Evolutionary conservation across 2,113 vertebrate species (phyloP).

Genomic region (Bubalus kerabau): DNA sequence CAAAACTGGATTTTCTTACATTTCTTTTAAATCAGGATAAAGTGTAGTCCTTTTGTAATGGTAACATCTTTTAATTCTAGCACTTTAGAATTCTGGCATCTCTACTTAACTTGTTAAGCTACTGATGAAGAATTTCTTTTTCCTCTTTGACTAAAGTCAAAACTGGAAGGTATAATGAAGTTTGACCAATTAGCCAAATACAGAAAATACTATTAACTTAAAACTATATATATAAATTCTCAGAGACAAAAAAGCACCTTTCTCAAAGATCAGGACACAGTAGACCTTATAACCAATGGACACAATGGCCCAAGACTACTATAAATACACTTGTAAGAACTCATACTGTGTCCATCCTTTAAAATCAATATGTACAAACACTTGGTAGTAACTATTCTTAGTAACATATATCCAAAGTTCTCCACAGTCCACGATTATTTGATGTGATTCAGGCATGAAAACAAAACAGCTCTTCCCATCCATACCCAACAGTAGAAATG

Average conservation of each 20-base stretch:
- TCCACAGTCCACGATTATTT: background rate
- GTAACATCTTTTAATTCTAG: background rate
- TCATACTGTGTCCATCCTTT: background rate
- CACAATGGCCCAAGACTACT: background rate
- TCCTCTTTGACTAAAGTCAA: conserved; percentile 5
- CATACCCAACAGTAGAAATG: conserved; percentile 7
- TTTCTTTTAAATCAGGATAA: conserved; percentile 29
- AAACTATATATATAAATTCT: background rate
- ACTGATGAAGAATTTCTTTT: background rate
- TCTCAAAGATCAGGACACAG: background rate
- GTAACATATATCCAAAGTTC: background rate
- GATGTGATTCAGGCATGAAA: background rate
- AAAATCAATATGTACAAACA: background rate
- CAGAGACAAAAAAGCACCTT: background rate
- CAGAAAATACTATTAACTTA: background rate
- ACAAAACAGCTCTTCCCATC: background rate
- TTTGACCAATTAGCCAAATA: background rate
- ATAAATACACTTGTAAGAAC: conserved; percentile 7
- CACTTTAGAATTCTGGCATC: conserved; percentile 27
- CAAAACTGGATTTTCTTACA: background rate
- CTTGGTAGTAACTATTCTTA: conserved; percentile 1
- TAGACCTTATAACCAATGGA: background rate
- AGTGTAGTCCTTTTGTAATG: background rate
- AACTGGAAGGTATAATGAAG: background rate
- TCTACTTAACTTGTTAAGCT: conserved; percentile 7